Evolutionary conservation across 2,888 invertebrate genomes (phyloP), one percentile per base, ranked within the genome.

Genomic region (Amiota communis): DNA sequence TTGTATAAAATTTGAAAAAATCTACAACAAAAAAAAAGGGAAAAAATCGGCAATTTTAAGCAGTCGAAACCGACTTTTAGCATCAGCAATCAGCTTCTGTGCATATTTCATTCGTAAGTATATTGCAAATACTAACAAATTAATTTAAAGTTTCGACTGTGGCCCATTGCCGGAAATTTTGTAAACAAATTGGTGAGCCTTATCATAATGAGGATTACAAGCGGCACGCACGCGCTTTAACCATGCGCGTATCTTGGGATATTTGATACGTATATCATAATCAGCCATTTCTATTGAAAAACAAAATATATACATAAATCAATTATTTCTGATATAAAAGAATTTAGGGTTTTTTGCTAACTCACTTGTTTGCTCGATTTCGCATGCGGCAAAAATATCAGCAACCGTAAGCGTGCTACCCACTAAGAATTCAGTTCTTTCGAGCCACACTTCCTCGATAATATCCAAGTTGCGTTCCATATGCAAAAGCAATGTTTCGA

Each of bases 281-380:
- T 93, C 94, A 36, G 92, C 92, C 90, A 94, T 91, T 86, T 92
- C 95, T 95, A 79, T 10, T 83, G 80, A 36, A 36, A 6, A 36
- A 36, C 36, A 36, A 36, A 36, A 36, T 6, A 36, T 36, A 36
- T 72, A 61, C 63, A 63, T 53, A 20, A 20, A n/a, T 8, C 6
- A 48, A n/a, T 51, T 15, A 17, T 56, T 51, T 23, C 13, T 20
- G 36, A 56, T 51, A 8, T 20, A 47, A 2, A 17, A 36, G 1
- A 46, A 56, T 20, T 20, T 1, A 8, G n/a, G 3, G 1, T 20
- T 49, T 13, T 49, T 20, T 47, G 36, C 36, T 47, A 51, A 90
- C 92, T 91, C 88, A 95, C 95, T 91, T 53, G 94, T 93, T 88
- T 96, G 95, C 88, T 95, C 95, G 71, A 96, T 87, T 91, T 95